Base-by-base conservation (phyloP, 2,888 invertebrate species). In the Gisinianus flammeolus region DNA sequence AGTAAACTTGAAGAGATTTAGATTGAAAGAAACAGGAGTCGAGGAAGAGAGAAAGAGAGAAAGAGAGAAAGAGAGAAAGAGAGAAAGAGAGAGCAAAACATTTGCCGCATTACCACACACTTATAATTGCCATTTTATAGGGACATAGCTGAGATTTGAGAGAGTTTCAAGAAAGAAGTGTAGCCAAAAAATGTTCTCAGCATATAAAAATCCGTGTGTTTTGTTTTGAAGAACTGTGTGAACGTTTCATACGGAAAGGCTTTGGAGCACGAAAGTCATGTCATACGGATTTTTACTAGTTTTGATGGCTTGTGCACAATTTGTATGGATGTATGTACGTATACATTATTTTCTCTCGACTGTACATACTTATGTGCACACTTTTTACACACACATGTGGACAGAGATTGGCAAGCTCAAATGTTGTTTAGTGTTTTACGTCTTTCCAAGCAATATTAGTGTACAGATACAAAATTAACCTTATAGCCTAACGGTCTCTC, bases 71-170 rank as follows among this genome's bases (percentile, higher is more conserved):
- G 44, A 1, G 62, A 62, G 62, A 62, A 5, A 26, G 62, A 6
- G 26, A 28, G 64, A 26, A 26, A 8, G 3, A 64, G 64, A 68
- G 31, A 30, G 54, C 33, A 71, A 35, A 69, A 66, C 74, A 74
- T 74, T 67, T 64, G 64, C 73, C 64, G 64, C 73, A 73, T 73
- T 64, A 64, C 74, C 66, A 67, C 74, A 74, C 66, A 74, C 66
- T 74, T 74, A 74, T 74, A 74, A 74, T 74, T 74, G 74, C 66
- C 66, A 74, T 66, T 74, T 71, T 64, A 62, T 62, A 62, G 4
- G 26, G 16, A 12, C 62, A 12, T 44, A 16, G 44, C 16, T 58
- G 24, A 58, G n/a, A 24, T 24, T 58, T 58, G 22, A 8, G n/a
- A n/a, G 4, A 56, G 56, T n/a, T 12, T n/a, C 44, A 44, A 44